Evolutionary conservation across 2,888 invertebrate species (phyloP).

Genomic region (Apantesis nais): DNA sequence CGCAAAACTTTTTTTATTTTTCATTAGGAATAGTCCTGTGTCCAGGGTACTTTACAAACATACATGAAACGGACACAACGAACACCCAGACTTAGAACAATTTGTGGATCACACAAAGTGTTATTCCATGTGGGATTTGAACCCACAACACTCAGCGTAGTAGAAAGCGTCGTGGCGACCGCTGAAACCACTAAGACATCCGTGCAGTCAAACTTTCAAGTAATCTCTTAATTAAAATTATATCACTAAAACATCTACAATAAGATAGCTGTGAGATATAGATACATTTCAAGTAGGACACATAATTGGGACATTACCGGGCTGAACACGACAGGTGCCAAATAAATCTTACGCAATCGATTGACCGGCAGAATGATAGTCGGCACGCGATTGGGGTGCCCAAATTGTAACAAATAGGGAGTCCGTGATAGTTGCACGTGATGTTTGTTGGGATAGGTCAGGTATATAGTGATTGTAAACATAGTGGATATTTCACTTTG

Average conservation of each 20-base stretch:
- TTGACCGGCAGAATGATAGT: conserved; percentile 36
- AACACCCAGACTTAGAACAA: no score
- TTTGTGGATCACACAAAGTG: no score
- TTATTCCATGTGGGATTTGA: no score
- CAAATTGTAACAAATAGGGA: conserved; percentile 9
- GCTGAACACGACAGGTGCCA: conserved; percentile 60
- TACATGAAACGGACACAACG: no score
- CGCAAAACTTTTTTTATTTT: no score
- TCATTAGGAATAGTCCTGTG: no score
- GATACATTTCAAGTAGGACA: conserved; percentile 40
- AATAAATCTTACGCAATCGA: conserved; percentile 65
- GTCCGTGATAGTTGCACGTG: conserved; percentile 4
- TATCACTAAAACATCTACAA: conserved; percentile 21
- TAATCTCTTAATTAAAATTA: conserved; percentile 14
- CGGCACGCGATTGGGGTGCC: conserved; percentile 37
- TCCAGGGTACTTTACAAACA: no score
- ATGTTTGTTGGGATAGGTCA: conserved; percentile 15
- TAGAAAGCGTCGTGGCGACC: no score
- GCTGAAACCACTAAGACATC: no score
- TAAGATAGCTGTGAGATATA: conserved; percentile 23
- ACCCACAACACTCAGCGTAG: no score
- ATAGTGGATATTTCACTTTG: neutral
- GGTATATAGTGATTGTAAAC: neutral
- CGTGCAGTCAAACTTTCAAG: no score
- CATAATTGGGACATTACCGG: conserved; percentile 45